Conservation (phyloP, 2,888 invertebrate species). For the Carpatolechia fugitivella region DNA sequence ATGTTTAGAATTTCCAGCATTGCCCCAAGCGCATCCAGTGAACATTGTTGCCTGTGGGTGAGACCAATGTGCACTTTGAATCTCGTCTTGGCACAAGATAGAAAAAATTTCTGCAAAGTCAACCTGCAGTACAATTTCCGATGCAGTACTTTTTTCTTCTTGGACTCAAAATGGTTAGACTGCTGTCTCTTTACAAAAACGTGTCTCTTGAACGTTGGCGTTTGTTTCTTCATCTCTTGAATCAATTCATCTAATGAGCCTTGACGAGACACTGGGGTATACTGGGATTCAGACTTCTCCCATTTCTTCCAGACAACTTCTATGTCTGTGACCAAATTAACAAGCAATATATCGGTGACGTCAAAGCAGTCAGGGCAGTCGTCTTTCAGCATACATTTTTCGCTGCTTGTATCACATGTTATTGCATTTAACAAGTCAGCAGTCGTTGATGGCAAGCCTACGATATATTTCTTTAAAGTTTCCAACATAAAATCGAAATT, state of each 20-base stretch:
- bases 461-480: not conserved
- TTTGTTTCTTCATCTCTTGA: not conserved
- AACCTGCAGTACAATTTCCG: slow-evolving; percentile 1
- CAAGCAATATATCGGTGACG: not conserved
- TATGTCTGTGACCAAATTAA: not conserved
- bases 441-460: not conserved
- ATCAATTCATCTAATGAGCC: not conserved
- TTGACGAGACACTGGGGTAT: not conserved
- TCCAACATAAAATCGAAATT: slow-evolving; percentile 8
- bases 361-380: not conserved
- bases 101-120: not conserved
- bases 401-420: slow-evolving; percentile 5
- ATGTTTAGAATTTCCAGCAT: not conserved
- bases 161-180: not conserved
- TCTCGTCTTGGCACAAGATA: slow-evolving; percentile 17
- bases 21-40: slow-evolving; percentile 15
- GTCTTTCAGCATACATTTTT: slow-evolving; percentile 6
- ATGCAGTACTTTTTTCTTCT: not conserved
- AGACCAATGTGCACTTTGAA: slow-evolving; percentile 18
- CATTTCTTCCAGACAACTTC: not conserved
- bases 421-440: slow-evolving; percentile 7
- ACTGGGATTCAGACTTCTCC: not conserved
- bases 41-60: slow-evolving; percentile 4
- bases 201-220: not conserved
- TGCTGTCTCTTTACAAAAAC: not conserved